Percentiles rank a stretch among this genome's conserved stretches.
Conservation (phyloP, 1,140 invertebrate species). For the Lordiphosa clarofinis region DNA sequence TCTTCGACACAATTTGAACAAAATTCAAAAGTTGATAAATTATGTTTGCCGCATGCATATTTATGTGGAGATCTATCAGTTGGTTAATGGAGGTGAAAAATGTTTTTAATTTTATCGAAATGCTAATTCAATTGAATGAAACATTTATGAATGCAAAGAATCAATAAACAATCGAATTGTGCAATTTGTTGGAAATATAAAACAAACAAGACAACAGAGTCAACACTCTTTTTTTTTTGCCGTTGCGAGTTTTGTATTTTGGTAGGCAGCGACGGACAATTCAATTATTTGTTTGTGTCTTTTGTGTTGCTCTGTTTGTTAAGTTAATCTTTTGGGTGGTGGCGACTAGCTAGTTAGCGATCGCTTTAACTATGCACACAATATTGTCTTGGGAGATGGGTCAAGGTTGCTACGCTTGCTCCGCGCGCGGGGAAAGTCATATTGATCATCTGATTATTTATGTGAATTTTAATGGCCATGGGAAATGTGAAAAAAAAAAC, state of each 20-base stretch:
- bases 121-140: not conserved
- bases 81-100: too few species aligned
- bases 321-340: constrained; percentile 6
- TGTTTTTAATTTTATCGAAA: too few species aligned
- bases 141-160: constrained; percentile 33
- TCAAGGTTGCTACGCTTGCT: constrained; percentile 28
- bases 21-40: not conserved
- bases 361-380: constrained; percentile 19
- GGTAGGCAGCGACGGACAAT: not conserved
- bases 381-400: constrained; percentile 26
- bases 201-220: not conserved
- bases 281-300: constrained; percentile 8
- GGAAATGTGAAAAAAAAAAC: not conserved
- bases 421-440: constrained; percentile 3
- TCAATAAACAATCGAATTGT: constrained; percentile 4
- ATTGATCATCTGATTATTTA: constrained; percentile 8
- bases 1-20: not conserved
- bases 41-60: constrained; percentile 6
- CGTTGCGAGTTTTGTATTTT: not conserved
- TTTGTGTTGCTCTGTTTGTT: constrained; percentile 9
- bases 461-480: not conserved
- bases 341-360: constrained; percentile 43
- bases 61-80: too few species aligned
- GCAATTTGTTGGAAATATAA: not conserved
- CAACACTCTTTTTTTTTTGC: not conserved